phyloP scores from a whole-genome alignment of 92 coral and sea anemone genomes.

The Hydrozoanthus gracilis region DNA sequence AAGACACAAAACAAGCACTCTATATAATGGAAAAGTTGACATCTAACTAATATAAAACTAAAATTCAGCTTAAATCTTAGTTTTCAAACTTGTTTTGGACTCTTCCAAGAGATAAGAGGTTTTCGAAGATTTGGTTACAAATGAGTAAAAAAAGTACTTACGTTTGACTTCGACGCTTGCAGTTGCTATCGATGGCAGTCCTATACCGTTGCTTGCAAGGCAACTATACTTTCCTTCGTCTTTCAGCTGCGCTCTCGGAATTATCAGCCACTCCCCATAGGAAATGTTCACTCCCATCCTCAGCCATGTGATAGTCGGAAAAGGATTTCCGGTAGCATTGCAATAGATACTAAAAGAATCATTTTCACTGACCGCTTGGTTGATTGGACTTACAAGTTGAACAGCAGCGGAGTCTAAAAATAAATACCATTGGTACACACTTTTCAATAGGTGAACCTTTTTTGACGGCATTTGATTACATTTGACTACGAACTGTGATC shows the following conservation, averaged over 20 bases:
- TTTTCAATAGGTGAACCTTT: neutral
- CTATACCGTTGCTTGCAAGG: slow-evolving; percentile 66
- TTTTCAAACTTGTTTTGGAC: neutral
- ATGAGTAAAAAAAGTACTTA: neutral
- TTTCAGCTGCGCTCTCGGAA: slow-evolving; percentile 1
- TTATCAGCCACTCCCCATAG: slow-evolving; percentile 14
- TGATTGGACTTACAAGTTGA: slow-evolving; percentile 9
- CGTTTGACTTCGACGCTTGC: slow-evolving; percentile 44
- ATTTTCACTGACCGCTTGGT: slow-evolving; percentile 55
- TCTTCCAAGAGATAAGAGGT: neutral
- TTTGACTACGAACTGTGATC: neutral
- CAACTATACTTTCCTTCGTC: slow-evolving; percentile 64
- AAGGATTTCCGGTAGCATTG: slow-evolving; percentile 72
- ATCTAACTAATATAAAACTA: neutral
- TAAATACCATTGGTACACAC: neutral
- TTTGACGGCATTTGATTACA: neutral
- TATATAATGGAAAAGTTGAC: neutral
- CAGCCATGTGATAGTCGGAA: slow-evolving; percentile 61
- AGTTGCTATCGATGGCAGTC: slow-evolving; percentile 28
- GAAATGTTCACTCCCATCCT: slow-evolving; percentile 37
- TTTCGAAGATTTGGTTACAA: neutral
- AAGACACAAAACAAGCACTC: neutral
- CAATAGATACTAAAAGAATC: slow-evolving; percentile 50
- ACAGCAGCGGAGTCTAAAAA: slow-evolving; percentile 34
- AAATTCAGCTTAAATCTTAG: neutral